Percentiles rank a stretch among this genome's conserved stretches.
Conservation (phyloP, 2,888 invertebrate genomes). For the Drosophila stalkeri region DNA sequence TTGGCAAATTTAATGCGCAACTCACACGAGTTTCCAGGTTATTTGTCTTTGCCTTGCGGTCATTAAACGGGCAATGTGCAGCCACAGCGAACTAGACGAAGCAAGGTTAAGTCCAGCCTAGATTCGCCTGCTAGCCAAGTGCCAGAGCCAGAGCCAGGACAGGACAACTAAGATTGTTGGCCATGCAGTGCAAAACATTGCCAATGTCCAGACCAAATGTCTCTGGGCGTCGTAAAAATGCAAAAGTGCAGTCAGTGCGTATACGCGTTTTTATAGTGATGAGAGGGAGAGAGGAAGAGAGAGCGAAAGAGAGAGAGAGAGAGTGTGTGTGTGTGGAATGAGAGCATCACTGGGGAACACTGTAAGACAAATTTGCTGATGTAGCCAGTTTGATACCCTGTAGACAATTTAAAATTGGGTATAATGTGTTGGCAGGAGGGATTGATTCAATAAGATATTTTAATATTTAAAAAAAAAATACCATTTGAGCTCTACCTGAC, state of each 20-base stretch:
- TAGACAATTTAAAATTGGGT: not conserved
- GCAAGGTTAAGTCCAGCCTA: conserved; percentile 26
- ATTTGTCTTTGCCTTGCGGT: conserved; percentile 37
- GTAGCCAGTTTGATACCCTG: conserved; percentile 36
- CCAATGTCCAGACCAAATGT: conserved; percentile 39
- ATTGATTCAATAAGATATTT: not conserved
- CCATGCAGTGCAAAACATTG: conserved; percentile 25
- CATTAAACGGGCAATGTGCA: conserved; percentile 65
- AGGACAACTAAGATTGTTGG: conserved; percentile 15
- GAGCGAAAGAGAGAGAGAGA: not conserved
- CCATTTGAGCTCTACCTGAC: no score
- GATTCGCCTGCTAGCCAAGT: conserved; percentile 29
- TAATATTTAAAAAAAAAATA: not conserved
- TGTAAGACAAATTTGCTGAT: conserved; percentile 55
- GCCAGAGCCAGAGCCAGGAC: not conserved
- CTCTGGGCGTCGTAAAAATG: conserved; percentile 47
- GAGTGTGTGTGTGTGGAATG: not conserved
- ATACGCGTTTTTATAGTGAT: not conserved
- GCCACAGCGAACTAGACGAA: conserved; percentile 33
- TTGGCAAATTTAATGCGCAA: conserved; percentile 49
- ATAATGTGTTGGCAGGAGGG: not conserved
- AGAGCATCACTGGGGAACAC: not conserved
- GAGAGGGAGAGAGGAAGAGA: not conserved
- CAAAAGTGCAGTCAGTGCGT: conserved; percentile 57
- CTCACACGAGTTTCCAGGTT: conserved; percentile 24